phyloP scores from a whole-genome alignment of 2,113 vertebrate species.

The Petroica traversi region DNA sequence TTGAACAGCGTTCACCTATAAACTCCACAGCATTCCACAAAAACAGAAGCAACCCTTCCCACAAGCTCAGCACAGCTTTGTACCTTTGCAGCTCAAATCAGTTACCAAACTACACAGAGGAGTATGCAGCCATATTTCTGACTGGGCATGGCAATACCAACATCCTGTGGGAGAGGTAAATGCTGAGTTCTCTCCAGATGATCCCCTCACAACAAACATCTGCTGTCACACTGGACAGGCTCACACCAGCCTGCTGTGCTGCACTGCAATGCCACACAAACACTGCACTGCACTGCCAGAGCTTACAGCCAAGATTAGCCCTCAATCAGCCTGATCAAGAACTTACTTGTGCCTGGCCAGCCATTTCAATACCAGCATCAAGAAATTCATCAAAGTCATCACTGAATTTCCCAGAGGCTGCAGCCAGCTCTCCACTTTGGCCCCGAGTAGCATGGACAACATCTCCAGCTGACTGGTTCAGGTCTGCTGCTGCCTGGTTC shows the following conservation, averaged over 20 bases:
- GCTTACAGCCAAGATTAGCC: neutral
- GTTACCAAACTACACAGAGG: neutral
- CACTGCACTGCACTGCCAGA: neutral
- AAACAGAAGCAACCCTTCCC: neutral
- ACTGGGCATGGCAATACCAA: neutral
- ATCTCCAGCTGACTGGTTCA: constrained; percentile 97
- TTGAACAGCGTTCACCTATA: neutral
- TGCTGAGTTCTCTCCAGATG: neutral
- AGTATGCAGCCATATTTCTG: accelerated
- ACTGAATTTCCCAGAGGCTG: constrained; percentile 96
- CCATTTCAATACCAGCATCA: constrained; percentile 98
- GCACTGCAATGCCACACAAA: neutral
- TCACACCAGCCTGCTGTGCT: neutral
- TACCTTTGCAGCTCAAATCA: neutral
- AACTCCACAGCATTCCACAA: neutral
- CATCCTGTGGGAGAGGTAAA: neutral
- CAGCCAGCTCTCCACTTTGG: constrained; percentile 90
- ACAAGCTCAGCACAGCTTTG: neutral
- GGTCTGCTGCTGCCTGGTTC: constrained; percentile 95
- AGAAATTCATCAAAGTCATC: constrained; percentile 98
- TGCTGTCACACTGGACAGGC: neutral
- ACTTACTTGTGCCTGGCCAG: constrained; percentile 93
- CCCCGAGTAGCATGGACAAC: constrained; percentile 95
- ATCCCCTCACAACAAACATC: neutral
- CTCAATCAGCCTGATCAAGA: neutral